phyloP scores from a whole-genome alignment of 2,888 invertebrate species.

The Watsonalla binaria region DNA sequence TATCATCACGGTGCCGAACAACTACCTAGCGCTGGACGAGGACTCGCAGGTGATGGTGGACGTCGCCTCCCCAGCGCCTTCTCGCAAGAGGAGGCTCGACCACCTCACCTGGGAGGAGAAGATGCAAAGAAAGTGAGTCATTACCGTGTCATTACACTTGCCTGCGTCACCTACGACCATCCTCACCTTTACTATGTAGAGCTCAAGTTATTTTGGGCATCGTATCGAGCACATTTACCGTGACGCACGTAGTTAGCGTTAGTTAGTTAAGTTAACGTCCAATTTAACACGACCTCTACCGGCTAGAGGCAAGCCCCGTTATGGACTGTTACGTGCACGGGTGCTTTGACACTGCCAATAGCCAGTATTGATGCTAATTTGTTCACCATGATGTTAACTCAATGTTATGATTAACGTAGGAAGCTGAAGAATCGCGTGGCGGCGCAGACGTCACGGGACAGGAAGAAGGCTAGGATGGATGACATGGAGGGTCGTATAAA shows the following conservation, averaged over 20 bases:
- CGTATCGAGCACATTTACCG: neutral
- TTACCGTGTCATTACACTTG: slow-evolving; percentile 19
- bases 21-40: slow-evolving; percentile 63
- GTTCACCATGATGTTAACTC: slow-evolving; percentile 1
- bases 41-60: slow-evolving; percentile 53
- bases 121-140: slow-evolving; percentile 89
- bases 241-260: no score
- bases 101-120: slow-evolving; percentile 93
- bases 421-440: slow-evolving; percentile 98
- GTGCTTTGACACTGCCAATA: neutral
- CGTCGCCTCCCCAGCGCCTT: slow-evolving; percentile 47
- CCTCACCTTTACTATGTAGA: slow-evolving; percentile 13
- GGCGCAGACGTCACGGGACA: slow-evolving; percentile 97
- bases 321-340: slow-evolving; percentile 20
- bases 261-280: neutral
- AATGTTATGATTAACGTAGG: slow-evolving; percentile 67
- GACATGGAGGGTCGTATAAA: slow-evolving; percentile 88
- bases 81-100: slow-evolving; percentile 86
- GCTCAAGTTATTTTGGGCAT: neutral
- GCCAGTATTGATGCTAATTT: slow-evolving; percentile 1
- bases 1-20: slow-evolving; percentile 72
- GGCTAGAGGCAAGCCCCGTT: slow-evolving; percentile 14
- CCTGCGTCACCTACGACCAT: slow-evolving; percentile 41
- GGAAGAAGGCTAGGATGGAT: slow-evolving; percentile 96
- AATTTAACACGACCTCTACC: neutral